Evolutionary conservation across 2,113 vertebrate species (phyloP), one percentile per base, ranked within the genome.

Genomic region (Mellivora capensis): DNA sequence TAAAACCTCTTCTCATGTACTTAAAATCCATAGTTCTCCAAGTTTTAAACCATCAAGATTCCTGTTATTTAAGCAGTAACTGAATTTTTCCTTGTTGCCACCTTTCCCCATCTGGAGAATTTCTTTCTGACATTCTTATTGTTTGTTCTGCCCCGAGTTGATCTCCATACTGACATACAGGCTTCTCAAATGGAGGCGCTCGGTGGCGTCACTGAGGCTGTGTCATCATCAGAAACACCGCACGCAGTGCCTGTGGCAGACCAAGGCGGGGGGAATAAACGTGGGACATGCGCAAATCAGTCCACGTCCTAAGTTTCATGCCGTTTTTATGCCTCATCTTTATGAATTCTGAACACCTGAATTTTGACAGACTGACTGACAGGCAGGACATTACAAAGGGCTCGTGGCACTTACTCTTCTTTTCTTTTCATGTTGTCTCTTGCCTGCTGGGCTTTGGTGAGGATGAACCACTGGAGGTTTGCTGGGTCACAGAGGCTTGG

Each of bases 391-490:
- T 52, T 3, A 7, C 37, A 44, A 67, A 31, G 8, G 34, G 62
- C 6, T 6, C 52, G 0, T 0, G 67, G 84, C 61, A 99, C 99
- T 99, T 98, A 99, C 99, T 99, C 98, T 17, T 99, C 98, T 91
- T 97, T 99, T 96, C 81, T 99, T 62, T 98, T 99, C 88, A 99
- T 97, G 76, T 99, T 99, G 61, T 98, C 98, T 94, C 99, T 98
- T 83, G 99, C 99, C 98, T 99, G 99, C 3, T 98, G 98, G n/a
- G 99, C 99, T 83, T 99, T 99, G 95, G 97, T 98, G 97, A 99
- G 98, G 95, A 99, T 99, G 98, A 99, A 99, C 97, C 98, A 98
- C 21, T 99, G 99, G 64, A 99, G 99, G 59, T 98, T 96, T 59
- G 97, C 96, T 15, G 98, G 98, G 84, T 99, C 99, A 91, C 99